Evolutionary conservation across 2,888 invertebrate species (phyloP).

Genomic region (Drosophila histrio): DNA sequence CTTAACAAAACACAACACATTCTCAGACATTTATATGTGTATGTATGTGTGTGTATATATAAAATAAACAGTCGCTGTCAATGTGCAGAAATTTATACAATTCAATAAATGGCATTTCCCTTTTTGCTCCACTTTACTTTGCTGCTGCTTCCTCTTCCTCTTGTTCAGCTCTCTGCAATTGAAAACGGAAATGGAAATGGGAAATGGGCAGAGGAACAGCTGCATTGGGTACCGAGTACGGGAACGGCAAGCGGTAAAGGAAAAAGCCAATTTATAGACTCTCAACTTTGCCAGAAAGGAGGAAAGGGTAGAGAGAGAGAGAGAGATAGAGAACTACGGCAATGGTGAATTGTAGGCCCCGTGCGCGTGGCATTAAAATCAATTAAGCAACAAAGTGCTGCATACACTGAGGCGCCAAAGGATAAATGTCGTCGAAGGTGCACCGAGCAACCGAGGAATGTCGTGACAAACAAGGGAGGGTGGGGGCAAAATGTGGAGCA

Average conservation of each 20-base stretch:
- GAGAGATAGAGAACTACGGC: neutral
- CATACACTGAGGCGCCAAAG: conserved; percentile 64
- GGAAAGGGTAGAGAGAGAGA: neutral
- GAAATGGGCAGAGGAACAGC: conserved; percentile 29
- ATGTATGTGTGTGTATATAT: conserved; percentile 45
- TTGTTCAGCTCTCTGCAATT: conserved; percentile 58
- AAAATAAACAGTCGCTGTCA: conserved; percentile 75
- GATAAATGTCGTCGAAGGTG: conserved; percentile 65
- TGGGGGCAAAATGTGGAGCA: neutral
- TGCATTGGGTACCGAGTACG: conserved; percentile 17
- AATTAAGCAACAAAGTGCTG: conserved; percentile 81
- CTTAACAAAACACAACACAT: conserved; percentile 61
- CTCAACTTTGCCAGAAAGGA: conserved; percentile 41
- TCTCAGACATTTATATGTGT: conserved; percentile 16
- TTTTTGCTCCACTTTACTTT: conserved; percentile 26
- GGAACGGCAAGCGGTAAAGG: conserved; percentile 49
- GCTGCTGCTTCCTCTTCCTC: conserved; percentile 34
- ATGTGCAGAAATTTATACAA: conserved; percentile 78
- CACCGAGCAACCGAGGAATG: conserved; percentile 3
- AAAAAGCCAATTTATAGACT: conserved; percentile 77
- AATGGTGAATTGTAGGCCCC: conserved; percentile 54
- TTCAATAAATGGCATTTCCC: conserved; percentile 79
- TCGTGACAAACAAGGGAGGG: no score
- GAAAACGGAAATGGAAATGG: conserved; percentile 71
- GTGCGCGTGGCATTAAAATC: conserved; percentile 74